Conservation (phyloP, 2,797 vertebrate species). For the Acipenser transmontanus region DNA sequence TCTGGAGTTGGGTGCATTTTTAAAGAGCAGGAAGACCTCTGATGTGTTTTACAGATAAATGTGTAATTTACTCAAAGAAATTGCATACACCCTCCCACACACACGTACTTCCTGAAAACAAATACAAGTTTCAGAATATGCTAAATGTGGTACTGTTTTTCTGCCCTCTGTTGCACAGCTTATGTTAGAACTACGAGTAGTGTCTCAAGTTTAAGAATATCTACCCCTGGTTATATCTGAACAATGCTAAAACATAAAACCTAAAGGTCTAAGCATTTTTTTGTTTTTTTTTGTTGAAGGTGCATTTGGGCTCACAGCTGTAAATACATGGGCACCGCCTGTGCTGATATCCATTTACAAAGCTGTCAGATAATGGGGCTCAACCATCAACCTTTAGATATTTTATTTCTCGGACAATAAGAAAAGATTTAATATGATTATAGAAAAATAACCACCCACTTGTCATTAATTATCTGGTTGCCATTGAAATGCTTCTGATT, state of each 20-base stretch:
- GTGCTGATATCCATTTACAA: not conserved
- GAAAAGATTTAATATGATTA: not conserved
- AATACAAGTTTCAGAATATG: too few species aligned
- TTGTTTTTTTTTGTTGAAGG: not conserved
- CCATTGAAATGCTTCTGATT: not conserved
- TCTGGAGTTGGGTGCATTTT: too few species aligned
- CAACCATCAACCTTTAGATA: not conserved
- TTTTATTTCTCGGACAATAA: slow-evolving; percentile 1
- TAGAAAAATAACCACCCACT: not conserved
- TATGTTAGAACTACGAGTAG: too few species aligned
- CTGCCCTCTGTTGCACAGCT: too few species aligned
- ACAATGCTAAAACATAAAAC: not conserved
- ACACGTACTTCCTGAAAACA: too few species aligned
- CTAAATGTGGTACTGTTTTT: too few species aligned
- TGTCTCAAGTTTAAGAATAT: too few species aligned
- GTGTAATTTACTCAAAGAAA: too few species aligned
- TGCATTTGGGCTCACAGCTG: not conserved
- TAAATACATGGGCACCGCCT: slow-evolving; percentile 4
- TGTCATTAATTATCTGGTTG: not conserved
- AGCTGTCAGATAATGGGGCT: not conserved
- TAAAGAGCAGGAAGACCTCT: too few species aligned
- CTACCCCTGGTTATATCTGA: not conserved
- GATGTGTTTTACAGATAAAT: too few species aligned
- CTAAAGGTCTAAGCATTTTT: not conserved
- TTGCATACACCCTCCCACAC: too few species aligned